Evolutionary conservation across 1,140 invertebrate genomes (phyloP).

Genomic region (Nylanderia fulva): DNA sequence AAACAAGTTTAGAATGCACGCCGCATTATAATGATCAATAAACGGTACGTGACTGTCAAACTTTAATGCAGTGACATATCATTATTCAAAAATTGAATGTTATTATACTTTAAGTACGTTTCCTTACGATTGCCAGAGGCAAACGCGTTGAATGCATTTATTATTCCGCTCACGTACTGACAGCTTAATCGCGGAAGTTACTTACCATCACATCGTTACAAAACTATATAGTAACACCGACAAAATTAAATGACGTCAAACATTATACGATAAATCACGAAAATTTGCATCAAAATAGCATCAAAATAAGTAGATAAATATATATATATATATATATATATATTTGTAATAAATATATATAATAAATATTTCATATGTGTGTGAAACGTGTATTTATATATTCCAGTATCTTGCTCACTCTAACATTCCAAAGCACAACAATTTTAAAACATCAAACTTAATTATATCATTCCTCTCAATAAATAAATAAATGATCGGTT

Average conservation of each 20-base stretch:
- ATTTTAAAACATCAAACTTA: slow-evolving; percentile 10
- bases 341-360: not conserved
- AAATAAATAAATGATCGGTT: slow-evolving; percentile 24
- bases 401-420: not conserved
- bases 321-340: too few relatives aligned
- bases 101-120: slow-evolving; percentile 13
- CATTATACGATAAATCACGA: slow-evolving; percentile 19
- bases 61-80: not conserved
- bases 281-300: not conserved
- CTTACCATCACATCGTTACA: not conserved
- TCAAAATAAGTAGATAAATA: not conserved
- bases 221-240: slow-evolving; percentile 28
- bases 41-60: not conserved
- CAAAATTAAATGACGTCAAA: slow-evolving; percentile 21
- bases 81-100: slow-evolving; percentile 22
- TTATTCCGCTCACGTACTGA: slow-evolving; percentile 26
- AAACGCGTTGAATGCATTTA: not conserved
- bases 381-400: not conserved
- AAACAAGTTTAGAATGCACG: not conserved
- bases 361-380: not conserved
- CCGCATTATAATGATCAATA: not conserved
- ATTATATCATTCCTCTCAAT: slow-evolving; percentile 22
- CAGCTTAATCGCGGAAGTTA: slow-evolving; percentile 50
- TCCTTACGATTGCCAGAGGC: slow-evolving; percentile 4
- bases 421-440: not conserved